Conservation (phyloP, 2,113 vertebrate species). For the Chamaea fasciata region DNA sequence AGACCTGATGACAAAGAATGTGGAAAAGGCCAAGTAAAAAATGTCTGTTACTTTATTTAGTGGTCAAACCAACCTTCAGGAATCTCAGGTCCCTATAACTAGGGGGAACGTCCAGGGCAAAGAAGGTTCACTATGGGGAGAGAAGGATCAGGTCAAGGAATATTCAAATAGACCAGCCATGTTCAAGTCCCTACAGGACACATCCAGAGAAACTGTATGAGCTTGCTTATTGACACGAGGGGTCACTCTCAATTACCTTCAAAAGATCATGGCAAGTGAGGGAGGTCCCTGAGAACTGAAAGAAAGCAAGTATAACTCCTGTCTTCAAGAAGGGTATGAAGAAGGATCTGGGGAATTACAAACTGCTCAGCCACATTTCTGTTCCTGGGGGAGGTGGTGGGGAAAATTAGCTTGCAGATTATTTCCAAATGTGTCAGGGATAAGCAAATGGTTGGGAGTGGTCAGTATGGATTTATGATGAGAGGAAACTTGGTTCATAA, state of each 20-base stretch:
- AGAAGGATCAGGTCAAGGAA: not conserved
- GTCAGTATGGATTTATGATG: not conserved
- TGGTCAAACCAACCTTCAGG: not conserved
- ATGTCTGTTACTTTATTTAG: not conserved
- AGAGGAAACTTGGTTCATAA: not conserved
- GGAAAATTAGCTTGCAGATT: not conserved
- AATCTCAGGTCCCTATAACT: not conserved
- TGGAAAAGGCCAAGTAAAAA: not conserved
- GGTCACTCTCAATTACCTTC: not conserved
- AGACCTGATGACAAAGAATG: not conserved
- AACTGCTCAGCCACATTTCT: not conserved
- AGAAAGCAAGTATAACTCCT: not conserved
- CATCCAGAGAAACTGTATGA: not conserved
- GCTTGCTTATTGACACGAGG: not conserved
- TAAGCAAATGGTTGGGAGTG: not conserved
- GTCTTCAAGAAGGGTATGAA: not conserved
- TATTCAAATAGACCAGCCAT: not conserved
- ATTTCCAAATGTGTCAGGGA: not conserved
- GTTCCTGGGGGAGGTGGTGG: not conserved
- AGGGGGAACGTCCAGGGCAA: not conserved
- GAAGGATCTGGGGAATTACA: not conserved
- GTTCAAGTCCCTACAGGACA: not conserved
- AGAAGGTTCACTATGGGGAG: not conserved
- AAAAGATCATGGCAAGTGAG: not conserved
- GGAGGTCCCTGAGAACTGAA: not conserved